phyloP scores from a whole-genome alignment of 2,113 vertebrate species.

The Desmodus rotundus region DNA sequence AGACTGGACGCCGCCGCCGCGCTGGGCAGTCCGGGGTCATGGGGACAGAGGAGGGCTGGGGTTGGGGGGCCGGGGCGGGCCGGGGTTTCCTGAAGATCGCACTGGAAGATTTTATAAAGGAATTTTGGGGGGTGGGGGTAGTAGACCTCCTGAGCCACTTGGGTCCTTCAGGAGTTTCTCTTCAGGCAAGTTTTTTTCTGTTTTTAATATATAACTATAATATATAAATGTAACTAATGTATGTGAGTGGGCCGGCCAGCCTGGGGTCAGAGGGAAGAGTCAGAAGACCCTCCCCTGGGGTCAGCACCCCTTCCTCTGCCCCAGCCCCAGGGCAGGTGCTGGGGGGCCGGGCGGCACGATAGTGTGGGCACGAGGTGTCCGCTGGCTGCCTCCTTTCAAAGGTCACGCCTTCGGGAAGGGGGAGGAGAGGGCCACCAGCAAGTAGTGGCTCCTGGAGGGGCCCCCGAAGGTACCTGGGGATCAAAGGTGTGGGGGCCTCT shows the following conservation, averaged over 20 bases:
- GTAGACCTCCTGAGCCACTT: conserved; percentile 63
- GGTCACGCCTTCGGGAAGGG: not conserved
- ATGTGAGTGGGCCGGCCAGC: conserved; percentile 8
- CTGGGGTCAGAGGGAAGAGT: not conserved
- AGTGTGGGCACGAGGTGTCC: fast-evolving
- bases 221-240: conserved; percentile 85
- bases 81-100: conserved; percentile 72
- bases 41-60: conserved; percentile 37
- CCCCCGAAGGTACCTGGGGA: not conserved
- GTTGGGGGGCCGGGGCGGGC: conserved; percentile 44
- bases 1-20: conserved; percentile 72
- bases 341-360: not conserved
- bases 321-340: not conserved
- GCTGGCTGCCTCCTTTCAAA: not conserved
- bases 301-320: not conserved
- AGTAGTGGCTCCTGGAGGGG: not conserved
- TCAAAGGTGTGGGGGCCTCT: not conserved
- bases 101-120: conserved; percentile 83
- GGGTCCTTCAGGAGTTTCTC: conserved; percentile 65
- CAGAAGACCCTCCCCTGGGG: not conserved
- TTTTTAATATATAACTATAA: conserved; percentile 84
- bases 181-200: conserved; percentile 69
- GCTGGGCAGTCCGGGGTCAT: conserved; percentile 27
- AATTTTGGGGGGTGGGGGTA: conserved; percentile 66
- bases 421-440: not conserved